Base-by-base conservation (phyloP, 1,140 invertebrate genomes). In the Ylistrum balloti region DNA sequence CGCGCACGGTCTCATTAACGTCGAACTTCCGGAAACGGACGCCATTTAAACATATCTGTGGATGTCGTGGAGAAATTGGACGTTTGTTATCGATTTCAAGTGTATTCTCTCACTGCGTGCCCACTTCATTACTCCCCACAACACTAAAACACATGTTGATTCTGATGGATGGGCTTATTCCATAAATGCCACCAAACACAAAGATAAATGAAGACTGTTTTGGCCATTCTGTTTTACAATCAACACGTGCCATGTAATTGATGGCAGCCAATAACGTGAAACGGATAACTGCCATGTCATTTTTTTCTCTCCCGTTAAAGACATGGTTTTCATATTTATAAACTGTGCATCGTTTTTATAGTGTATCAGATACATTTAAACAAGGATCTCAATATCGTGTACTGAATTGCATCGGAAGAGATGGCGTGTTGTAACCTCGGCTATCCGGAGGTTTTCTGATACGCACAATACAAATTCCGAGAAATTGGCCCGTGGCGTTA, bases 1-100 rank as follows among this genome's bases (percentile, higher is more conserved):
- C 56, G 56, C 56, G 2, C 13, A 28, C 56, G n/a, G 28, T 74
- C 56, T 74, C 56, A 74, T 74, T 74, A 74, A 74, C 56, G 56
- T 28, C 5, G 1, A 28, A 3, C 56, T 28, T 28, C 56, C 56
- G 56, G 56, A 74, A 74, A 28, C 56, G 56, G 56, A 22, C 56
- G 56, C 56, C 56, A 74, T 74, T 74, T 74, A 74, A 74, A 74
- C 56, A 74, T 74, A 74, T 74, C 56, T 74, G 56, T 28, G 56
- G 28, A 74, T 74, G 56, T 74, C 56, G 56, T 74, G 56, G 17
- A 74, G 56, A 74, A 74, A 74, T 5, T 7, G 56, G 9, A 22
- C 20, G n/a, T 74, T n/a, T 74, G 56, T 74, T 74, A 74, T 74
- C n/a, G 56, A 74, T 74, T n/a, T 28, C 56, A n/a, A n/a, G 5